A percentile compares a stretch with the other conserved stretches of the same genome.
Conservation (phyloP, 2,888 invertebrate genomes). For the Branchipolynoe longqiensis region DNA sequence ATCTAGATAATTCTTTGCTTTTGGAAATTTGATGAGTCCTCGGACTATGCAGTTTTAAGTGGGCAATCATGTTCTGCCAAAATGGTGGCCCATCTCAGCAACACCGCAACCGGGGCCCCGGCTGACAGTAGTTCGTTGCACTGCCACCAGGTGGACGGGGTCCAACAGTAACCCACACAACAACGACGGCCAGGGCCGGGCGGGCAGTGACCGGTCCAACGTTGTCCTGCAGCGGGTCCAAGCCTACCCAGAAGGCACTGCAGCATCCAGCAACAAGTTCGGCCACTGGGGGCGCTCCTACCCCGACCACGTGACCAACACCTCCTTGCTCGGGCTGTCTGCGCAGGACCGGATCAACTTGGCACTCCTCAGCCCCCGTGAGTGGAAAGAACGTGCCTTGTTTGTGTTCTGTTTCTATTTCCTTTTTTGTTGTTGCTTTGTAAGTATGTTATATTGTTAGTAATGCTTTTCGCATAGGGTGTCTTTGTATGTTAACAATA, state of each 20-base stretch:
- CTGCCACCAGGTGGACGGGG: constrained; percentile 79
- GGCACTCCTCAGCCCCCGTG: constrained; percentile 76
- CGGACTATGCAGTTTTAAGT: no score
- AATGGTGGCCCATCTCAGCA: no score
- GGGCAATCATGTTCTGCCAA: no score
- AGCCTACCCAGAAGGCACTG: constrained; percentile 73
- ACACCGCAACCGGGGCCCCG: no score
- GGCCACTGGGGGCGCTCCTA: constrained; percentile 80
- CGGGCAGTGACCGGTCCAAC: constrained; percentile 80
- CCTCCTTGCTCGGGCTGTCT: constrained; percentile 75
- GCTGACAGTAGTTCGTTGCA: no score
- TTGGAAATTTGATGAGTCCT: no score
- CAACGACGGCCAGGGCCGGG: constrained; percentile 80
- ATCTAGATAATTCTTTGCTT: no score
- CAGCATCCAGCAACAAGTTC: constrained; percentile 64
- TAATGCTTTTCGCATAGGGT: no score
- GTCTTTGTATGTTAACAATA: no score
- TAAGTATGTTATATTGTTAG: neutral
- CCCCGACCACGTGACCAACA: constrained; percentile 72
- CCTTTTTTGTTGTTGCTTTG: neutral
- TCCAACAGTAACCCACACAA: constrained; percentile 80
- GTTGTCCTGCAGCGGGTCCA: constrained; percentile 73
- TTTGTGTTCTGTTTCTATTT: neutral
- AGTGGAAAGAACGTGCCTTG: no score
- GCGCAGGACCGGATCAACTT: constrained; percentile 71